Conservation (phyloP, 2,888 invertebrate genomes). For the Folsomia manolachei region DNA sequence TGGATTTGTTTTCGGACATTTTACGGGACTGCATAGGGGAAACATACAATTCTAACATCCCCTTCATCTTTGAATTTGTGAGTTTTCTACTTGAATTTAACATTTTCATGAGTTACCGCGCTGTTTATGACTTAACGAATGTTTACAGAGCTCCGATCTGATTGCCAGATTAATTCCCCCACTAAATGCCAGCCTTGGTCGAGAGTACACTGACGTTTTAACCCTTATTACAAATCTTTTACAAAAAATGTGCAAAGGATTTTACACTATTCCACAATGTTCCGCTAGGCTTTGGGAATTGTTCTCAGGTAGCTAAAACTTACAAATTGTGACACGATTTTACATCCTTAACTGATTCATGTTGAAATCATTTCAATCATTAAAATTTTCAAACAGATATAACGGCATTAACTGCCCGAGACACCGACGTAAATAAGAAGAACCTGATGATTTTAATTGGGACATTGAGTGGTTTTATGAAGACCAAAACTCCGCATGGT, state of each 20-base stretch:
- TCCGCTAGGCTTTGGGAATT: constrained; percentile 29
- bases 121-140: background rate
- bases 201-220: background rate
- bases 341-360: background rate
- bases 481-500: constrained; percentile 10
- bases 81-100: constrained; percentile 3
- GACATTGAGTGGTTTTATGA: constrained; percentile 22
- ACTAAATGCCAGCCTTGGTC: background rate
- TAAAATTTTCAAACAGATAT: too few relatives aligned
- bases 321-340: background rate
- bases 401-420: constrained; percentile 16
- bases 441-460: constrained; percentile 44
- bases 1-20: constrained; percentile 29
- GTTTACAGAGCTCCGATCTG: constrained; percentile 24
- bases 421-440: constrained; percentile 17
- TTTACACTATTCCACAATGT: constrained; percentile 28
- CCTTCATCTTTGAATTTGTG: constrained; percentile 42
- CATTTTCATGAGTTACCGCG: background rate
- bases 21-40: constrained; percentile 29
- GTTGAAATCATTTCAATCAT: background rate
- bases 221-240: constrained; percentile 25
- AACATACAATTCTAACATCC: constrained; percentile 23
- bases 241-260: constrained; percentile 36
- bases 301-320: constrained; percentile 27
- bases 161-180: constrained; percentile 17